Evolutionary conservation across 2,113 vertebrate genomes (phyloP).

Genomic region (Hemiscyllium ocellatum): DNA sequence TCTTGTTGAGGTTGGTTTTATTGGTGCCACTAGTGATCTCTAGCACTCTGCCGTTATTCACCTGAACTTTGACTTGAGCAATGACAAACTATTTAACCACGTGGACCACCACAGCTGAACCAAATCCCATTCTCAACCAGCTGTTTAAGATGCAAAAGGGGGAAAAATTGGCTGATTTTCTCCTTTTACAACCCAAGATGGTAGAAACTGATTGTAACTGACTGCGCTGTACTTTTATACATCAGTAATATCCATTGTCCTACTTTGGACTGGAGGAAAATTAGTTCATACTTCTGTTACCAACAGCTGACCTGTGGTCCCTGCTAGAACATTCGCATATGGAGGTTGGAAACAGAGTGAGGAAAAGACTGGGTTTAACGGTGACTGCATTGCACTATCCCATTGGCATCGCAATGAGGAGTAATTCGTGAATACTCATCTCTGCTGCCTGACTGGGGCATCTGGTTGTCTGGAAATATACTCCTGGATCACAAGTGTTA

Average conservation of each 20-base stretch:
- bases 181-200: background rate
- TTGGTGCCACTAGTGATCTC: background rate
- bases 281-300: background rate
- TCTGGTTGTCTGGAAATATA: background rate
- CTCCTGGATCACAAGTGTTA: background rate
- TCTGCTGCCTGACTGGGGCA: background rate
- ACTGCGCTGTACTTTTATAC: background rate
- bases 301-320: background rate
- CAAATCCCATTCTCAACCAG: background rate
- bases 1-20: background rate
- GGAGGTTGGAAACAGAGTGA: background rate
- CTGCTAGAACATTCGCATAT: background rate
- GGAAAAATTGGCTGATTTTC: background rate
- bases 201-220: background rate
- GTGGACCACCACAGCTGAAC: background rate
- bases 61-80: background rate
- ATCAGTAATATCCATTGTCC: background rate
- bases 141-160: background rate
- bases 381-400: background rate
- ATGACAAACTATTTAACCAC: background rate
- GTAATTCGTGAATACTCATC: background rate
- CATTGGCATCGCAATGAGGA: background rate
- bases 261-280: background rate
- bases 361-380: background rate
- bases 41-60: background rate